These are phyloP conservation scores for Lates japonicus DNA, from an alignment of 2,797 vertebrate genomes.

Conservation along the genomic window DNA sequence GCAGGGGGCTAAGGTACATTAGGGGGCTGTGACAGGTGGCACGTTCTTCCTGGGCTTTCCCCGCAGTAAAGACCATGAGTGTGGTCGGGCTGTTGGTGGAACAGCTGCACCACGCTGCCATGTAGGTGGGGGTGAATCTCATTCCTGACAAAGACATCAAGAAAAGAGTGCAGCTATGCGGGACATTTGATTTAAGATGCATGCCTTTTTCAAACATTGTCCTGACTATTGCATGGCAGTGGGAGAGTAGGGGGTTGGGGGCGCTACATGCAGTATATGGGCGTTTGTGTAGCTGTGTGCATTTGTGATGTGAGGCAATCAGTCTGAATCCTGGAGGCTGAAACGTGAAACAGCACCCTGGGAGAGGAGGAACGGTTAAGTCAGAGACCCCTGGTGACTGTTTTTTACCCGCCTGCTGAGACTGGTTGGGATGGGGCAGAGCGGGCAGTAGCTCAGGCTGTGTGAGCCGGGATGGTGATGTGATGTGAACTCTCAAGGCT, in stretches of 20 bases:
- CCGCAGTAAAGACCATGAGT: constrained; percentile 34
- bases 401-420: constrained; percentile 40
- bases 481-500: constrained; percentile 80
- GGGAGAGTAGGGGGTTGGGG: constrained; percentile 27
- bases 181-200: not conserved
- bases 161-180: not conserved
- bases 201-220: not conserved
- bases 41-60: constrained; percentile 50
- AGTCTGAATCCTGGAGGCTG: constrained; percentile 44
- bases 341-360: constrained; percentile 54
- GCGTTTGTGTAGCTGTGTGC: constrained; percentile 64
- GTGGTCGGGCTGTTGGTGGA: constrained; percentile 42
- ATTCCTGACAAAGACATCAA: constrained; percentile 33
- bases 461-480: constrained; percentile 62
- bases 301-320: constrained; percentile 58
- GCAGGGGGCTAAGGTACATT: constrained; percentile 76
- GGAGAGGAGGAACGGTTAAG: constrained; percentile 41
- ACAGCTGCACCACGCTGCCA: constrained; percentile 73
- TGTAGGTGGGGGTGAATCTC: constrained; percentile 2
- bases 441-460: constrained; percentile 43
- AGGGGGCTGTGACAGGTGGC: constrained; percentile 84
- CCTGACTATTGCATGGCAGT: constrained; percentile 1
- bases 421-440: constrained; percentile 42
- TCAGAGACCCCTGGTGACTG: constrained; percentile 14
- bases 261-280: constrained; percentile 27